Conservation (phyloP, 2,888 invertebrate genomes). For the Bellardia pandia region DNA sequence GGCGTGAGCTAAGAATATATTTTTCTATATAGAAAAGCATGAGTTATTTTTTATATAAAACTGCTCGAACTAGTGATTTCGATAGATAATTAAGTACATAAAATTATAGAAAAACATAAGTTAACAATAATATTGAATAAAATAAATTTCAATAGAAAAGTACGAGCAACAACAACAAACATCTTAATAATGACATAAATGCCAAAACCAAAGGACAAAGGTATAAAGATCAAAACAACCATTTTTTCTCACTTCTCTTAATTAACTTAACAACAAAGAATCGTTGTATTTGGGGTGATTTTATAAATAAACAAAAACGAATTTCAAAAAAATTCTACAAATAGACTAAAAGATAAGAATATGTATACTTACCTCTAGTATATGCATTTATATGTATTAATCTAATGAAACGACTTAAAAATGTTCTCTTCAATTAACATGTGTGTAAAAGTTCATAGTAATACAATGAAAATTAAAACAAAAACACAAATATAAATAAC, state of each 20-base stretch:
- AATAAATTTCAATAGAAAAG: too few relatives aligned
- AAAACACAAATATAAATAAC: neutral
- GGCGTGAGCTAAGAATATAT: too few relatives aligned
- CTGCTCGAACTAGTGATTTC: too few relatives aligned
- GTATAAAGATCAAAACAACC: neutral
- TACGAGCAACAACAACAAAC: neutral
- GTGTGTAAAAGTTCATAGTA: constrained; percentile 39
- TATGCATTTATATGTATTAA: neutral
- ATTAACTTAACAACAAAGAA: constrained; percentile 3
- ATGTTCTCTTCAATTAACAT: constrained; percentile 41
- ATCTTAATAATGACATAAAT: neutral
- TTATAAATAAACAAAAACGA: neutral
- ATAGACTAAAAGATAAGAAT: constrained; percentile 19
- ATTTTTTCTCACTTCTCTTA: neutral
- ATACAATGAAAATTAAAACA: neutral
- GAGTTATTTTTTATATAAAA: too few relatives aligned
- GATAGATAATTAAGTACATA: too few relatives aligned
- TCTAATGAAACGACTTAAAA: constrained; percentile 28
- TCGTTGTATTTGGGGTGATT: neutral
- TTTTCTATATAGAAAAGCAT: too few relatives aligned
- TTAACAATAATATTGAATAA: too few relatives aligned
- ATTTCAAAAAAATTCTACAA: neutral
- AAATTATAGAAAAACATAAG: too few relatives aligned
- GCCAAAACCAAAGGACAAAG: neutral
- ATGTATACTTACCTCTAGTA: neutral